phyloP scores from a whole-genome alignment of 2,113 vertebrate species.

The Gymnobelideus leadbeateri region DNA sequence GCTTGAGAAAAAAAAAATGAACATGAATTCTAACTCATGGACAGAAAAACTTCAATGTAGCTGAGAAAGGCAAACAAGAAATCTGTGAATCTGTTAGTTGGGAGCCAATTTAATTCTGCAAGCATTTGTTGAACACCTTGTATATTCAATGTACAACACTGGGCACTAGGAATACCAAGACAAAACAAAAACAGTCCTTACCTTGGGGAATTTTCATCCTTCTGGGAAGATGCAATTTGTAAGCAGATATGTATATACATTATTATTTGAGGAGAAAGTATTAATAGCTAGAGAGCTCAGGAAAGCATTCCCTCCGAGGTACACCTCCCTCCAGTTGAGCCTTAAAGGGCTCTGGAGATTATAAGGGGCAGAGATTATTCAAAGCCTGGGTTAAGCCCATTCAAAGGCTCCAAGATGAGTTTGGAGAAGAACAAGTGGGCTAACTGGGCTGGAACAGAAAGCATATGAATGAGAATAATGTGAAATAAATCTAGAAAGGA shows the following conservation, averaged over 20 bases:
- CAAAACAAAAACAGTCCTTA: neutral
- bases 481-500: neutral
- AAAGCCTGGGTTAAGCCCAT: neutral
- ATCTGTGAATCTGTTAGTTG: neutral
- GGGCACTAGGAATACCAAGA: neutral
- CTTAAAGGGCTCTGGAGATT: neutral
- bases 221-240: too few relatives aligned
- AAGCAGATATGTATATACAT: neutral
- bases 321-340: neutral
- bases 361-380: neutral
- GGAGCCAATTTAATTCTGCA: neutral
- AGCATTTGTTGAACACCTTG: slow-evolving; percentile 39
- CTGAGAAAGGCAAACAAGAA: neutral
- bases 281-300: neutral
- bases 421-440: neutral
- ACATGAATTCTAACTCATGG: neutral
- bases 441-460: neutral
- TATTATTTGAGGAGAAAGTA: neutral
- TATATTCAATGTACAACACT: neutral
- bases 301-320: neutral
- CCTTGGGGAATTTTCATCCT: neutral
- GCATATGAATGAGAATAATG: neutral
- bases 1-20: neutral
- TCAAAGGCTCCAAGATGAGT: neutral
- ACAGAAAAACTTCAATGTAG: neutral